A percentile compares a stretch with the other conserved stretches of the same genome.
Conservation (phyloP, 1,140 invertebrate genomes). For the Yoshiicerus persimilis region DNA sequence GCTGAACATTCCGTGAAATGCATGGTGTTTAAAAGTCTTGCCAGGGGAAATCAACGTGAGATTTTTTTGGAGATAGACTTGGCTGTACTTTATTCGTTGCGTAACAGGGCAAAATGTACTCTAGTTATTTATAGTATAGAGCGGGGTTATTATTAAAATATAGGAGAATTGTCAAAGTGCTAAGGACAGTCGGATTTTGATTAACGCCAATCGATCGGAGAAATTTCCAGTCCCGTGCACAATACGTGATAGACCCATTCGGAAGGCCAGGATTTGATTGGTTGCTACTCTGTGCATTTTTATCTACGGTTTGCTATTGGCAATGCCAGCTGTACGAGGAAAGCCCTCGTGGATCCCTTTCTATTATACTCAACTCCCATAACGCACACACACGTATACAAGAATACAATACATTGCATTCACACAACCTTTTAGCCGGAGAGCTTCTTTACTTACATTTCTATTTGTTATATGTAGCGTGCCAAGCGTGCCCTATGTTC, state of each 20-base stretch:
- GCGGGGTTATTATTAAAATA: background rate
- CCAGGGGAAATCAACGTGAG: slow-evolving; percentile 8
- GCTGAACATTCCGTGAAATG: background rate
- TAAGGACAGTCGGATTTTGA: slow-evolving; percentile 16
- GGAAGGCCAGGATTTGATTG: slow-evolving; percentile 20
- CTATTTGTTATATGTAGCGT: background rate
- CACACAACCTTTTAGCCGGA: background rate
- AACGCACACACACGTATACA: slow-evolving; percentile 10
- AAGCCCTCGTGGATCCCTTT: slow-evolving; percentile 28
- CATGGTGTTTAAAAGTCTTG: background rate
- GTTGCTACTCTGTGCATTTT: slow-evolving; percentile 24
- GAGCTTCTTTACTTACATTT: background rate
- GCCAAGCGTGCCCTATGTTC: too few species aligned
- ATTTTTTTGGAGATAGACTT: background rate
- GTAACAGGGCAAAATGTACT: background rate
- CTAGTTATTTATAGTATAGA: background rate
- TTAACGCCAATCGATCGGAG: slow-evolving; percentile 28
- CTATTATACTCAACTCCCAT: slow-evolving; percentile 26
- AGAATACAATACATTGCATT: background rate
- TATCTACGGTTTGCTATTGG: slow-evolving; percentile 25
- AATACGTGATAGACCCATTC: slow-evolving; percentile 29
- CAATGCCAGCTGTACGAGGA: background rate
- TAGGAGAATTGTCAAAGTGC: background rate
- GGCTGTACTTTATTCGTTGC: background rate
- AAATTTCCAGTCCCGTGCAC: slow-evolving; percentile 23